A percentile compares a stretch with the other conserved stretches of the same genome.
phyloP scores from a whole-genome alignment of 2,797 vertebrate species.

The Lithobates pipiens region DNA sequence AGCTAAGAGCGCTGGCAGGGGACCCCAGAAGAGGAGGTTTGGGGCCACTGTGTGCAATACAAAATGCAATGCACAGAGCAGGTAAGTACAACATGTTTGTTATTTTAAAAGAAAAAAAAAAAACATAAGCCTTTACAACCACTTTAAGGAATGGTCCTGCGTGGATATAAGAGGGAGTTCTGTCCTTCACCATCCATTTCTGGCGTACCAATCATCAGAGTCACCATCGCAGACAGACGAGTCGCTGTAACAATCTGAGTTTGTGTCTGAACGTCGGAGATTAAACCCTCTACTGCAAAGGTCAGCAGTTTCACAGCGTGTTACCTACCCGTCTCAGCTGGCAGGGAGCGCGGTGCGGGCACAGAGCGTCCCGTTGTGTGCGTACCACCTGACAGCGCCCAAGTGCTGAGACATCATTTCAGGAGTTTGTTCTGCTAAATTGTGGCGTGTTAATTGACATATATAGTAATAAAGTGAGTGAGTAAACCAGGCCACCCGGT shows the following conservation, averaged over 20 bases:
- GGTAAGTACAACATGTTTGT: too few relatives aligned
- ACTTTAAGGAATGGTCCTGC: too few relatives aligned
- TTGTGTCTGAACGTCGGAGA: neutral
- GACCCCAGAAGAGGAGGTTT: too few relatives aligned
- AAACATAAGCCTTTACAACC: too few relatives aligned
- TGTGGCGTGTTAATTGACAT: conserved; percentile 43
- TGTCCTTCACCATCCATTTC: too few relatives aligned
- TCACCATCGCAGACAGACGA: neutral
- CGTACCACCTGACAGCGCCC: conserved; percentile 2
- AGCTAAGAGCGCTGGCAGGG: too few relatives aligned
- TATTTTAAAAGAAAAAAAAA: too few relatives aligned
- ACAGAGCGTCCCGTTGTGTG: neutral
- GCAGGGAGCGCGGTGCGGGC: neutral
- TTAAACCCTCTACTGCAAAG: neutral
- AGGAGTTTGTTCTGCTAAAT: conserved; percentile 43
- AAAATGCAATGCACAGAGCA: too few relatives aligned
- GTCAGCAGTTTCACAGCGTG: neutral
- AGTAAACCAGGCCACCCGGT: neutral
- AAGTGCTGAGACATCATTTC: neutral
- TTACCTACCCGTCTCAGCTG: neutral
- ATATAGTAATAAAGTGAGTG: conserved; percentile 10
- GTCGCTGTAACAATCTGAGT: neutral
- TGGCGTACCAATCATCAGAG: too few relatives aligned
- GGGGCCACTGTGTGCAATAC: too few relatives aligned
- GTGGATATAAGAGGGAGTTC: too few relatives aligned